Percentiles rank a stretch among this genome's conserved stretches.
These are phyloP conservation scores for Theristus sp. DNA, from an alignment of 2,888 invertebrate genomes.

Conservation along the genomic window DNA sequence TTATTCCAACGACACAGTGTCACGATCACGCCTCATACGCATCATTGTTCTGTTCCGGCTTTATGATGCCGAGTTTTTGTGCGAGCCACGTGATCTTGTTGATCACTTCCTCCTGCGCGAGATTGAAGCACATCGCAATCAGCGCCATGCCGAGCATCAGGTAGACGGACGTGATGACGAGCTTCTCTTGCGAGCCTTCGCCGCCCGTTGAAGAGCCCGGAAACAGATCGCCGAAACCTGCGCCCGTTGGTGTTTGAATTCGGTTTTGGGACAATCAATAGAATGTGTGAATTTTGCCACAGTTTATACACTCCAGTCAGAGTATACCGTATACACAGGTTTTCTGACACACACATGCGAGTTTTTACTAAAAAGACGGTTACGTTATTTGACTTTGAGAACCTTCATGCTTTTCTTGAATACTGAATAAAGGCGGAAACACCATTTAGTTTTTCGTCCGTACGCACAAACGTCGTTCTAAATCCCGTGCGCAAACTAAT, in stretches of 20 bases:
- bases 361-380: no score
- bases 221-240: constrained; percentile 42
- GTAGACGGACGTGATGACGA: constrained; percentile 75
- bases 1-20: no score
- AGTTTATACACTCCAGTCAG: no score
- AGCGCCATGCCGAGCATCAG: constrained; percentile 79
- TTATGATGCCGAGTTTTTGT: constrained; percentile 7
- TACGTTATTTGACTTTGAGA: no score
- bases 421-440: no score
- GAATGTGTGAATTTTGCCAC: no score
- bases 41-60: constrained; percentile 1
- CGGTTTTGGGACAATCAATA: not conserved
- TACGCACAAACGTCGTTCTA: no score
- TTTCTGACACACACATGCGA: no score
- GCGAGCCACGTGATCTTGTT: constrained; percentile 8
- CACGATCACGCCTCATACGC: not conserved
- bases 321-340: no score
- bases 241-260: constrained; percentile 24
- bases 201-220: constrained; percentile 26
- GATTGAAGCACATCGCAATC: constrained; percentile 85
- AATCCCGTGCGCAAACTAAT: no score
- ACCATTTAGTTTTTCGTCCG: no score
- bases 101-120: constrained; percentile 44
- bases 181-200: constrained; percentile 40
- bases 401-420: no score